These are phyloP conservation scores for Micronisus gabar DNA, from an alignment of 2,113 vertebrate species.

Conservation along the genomic window DNA sequence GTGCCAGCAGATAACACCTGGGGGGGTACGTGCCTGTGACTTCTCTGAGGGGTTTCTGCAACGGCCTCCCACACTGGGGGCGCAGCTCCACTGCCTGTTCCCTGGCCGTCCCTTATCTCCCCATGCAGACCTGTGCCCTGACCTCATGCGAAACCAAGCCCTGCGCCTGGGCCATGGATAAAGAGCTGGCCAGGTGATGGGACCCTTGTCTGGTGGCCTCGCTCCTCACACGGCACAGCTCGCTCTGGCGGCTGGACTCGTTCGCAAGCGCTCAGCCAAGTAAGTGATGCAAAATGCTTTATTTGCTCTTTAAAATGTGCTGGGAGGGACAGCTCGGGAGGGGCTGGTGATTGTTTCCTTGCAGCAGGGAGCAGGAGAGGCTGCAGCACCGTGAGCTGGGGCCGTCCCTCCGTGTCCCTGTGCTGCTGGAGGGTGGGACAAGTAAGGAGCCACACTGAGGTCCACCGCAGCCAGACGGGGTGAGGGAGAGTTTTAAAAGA, in stretches of 20 bases:
- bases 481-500: background rate
- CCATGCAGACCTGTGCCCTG: background rate
- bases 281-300: background rate
- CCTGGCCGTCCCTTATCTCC: background rate
- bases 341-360: background rate
- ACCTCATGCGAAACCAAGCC: background rate
- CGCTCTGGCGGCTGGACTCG: rapidly evolving
- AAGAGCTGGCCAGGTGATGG: conserved; percentile 1
- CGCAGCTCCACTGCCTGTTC: background rate
- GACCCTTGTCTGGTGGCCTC: background rate
- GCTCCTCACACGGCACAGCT: rapidly evolving
- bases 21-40: background rate
- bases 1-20: background rate
- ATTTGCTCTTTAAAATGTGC: background rate
- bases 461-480: rapidly evolving
- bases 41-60: background rate
- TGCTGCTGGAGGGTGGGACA: no score
- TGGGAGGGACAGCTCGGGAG: rapidly evolving
- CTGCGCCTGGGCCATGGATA: background rate
- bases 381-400: background rate
- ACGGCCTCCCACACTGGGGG: background rate
- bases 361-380: background rate
- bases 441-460: background rate
- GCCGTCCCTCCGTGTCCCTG: rapidly evolving
- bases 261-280: background rate